Conservation (phyloP, 2,797 vertebrate genomes). For the Gadopsis marmoratus region DNA sequence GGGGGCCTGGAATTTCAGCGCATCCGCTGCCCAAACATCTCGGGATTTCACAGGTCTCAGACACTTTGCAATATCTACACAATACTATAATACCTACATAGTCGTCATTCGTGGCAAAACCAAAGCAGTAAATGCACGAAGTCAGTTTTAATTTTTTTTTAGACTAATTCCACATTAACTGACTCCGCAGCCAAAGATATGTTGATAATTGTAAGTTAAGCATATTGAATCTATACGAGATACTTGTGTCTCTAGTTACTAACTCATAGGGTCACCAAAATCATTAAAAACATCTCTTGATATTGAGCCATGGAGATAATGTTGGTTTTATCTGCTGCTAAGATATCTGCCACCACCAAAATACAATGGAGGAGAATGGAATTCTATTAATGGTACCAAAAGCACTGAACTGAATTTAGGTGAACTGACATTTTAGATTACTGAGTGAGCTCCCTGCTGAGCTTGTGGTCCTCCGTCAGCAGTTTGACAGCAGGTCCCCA, state of each 20-base stretch:
- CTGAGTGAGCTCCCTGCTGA: conserved; percentile 15
- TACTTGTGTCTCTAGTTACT: background rate
- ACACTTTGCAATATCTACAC: background rate
- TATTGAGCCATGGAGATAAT: background rate
- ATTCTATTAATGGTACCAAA: background rate
- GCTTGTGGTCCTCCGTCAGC: conserved; percentile 6
- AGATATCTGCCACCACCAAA: background rate
- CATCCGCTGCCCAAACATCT: conserved; percentile 36
- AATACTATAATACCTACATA: background rate
- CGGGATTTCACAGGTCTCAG: conserved; percentile 24
- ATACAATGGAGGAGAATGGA: background rate
- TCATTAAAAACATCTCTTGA: background rate
- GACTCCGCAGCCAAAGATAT: background rate
- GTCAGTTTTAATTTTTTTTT: background rate
- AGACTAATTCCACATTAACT: background rate
- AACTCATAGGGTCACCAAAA: background rate
- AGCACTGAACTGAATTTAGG: background rate
- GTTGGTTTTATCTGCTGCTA: background rate
- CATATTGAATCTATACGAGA: too few relatives aligned
- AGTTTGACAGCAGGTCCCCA: conserved; percentile 23
- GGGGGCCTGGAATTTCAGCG: conserved; percentile 59
- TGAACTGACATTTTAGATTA: conserved; percentile 15
- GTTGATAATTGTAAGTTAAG: too few relatives aligned
- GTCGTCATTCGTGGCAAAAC: background rate
- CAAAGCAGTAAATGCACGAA: background rate